Conservation (phyloP, 1,140 invertebrate genomes). For the Globodera rostochiensis region DNA sequence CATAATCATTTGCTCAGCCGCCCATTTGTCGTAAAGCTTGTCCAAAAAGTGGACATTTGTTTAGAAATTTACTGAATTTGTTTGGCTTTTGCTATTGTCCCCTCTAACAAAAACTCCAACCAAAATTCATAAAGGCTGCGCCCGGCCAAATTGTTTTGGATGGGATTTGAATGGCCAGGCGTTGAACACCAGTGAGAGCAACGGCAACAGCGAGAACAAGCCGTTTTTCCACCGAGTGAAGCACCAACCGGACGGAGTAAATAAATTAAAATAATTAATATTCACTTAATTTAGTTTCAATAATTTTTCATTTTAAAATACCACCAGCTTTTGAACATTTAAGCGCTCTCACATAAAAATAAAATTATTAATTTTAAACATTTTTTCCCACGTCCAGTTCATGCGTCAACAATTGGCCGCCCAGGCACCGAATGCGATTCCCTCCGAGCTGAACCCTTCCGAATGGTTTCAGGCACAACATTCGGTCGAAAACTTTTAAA, state of each 20-base stretch:
- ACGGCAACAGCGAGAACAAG: neutral
- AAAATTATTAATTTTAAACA: too few species aligned
- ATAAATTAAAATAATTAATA: conserved; percentile 19
- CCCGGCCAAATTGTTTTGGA: conserved; percentile 46
- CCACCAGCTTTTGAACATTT: too few species aligned
- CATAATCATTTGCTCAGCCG: too few species aligned
- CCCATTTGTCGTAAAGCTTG: too few species aligned
- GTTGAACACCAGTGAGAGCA: neutral
- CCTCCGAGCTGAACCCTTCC: conserved; percentile 23
- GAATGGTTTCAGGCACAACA: conserved; percentile 19
- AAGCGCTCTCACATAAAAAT: too few species aligned
- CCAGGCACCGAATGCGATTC: neutral
- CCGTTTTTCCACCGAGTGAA: conserved; percentile 45
- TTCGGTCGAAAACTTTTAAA: conserved; percentile 43
- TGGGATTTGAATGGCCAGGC: conserved; percentile 34
- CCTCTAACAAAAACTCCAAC: too few species aligned
- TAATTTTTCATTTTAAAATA: too few species aligned
- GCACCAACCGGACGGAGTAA: conserved; percentile 49
- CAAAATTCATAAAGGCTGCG: conserved; percentile 29
- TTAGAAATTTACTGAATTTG: too few species aligned
- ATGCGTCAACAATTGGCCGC: conserved; percentile 14
- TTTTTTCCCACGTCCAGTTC: conserved; percentile 13
- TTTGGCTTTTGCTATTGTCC: too few species aligned
- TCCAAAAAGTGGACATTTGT: too few species aligned
- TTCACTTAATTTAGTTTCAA: too few species aligned